A percentile compares a stretch with the other conserved stretches of the same genome.
Conservation (phyloP, 2,113 vertebrate species). For the Actenoides lindsayi region DNA sequence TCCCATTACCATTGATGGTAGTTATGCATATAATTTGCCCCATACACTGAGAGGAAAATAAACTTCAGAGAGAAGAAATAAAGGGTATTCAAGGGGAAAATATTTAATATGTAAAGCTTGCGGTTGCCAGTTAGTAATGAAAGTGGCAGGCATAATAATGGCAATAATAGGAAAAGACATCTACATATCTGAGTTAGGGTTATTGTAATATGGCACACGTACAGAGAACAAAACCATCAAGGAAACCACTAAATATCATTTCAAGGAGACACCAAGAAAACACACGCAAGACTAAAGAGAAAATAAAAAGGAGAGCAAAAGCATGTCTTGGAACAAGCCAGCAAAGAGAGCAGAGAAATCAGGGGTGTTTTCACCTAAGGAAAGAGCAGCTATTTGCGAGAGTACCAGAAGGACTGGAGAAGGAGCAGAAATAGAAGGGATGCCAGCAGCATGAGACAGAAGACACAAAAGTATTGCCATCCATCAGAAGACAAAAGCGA, state of each 20-base stretch:
- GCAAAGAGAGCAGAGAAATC: not conserved
- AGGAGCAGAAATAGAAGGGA: not conserved
- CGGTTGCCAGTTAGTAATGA: slow-evolving; percentile 52
- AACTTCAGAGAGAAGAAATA: slow-evolving; percentile 63
- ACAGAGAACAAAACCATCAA: slow-evolving; percentile 9
- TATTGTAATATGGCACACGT: not conserved
- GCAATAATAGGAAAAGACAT: slow-evolving; percentile 46
- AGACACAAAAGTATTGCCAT: not conserved
- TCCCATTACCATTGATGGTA: slow-evolving; percentile 32
- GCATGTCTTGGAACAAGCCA: not conserved
- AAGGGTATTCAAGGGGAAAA: slow-evolving; percentile 63
- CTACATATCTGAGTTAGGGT: slow-evolving; percentile 1
- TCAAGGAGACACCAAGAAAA: not conserved
- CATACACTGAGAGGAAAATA: slow-evolving; percentile 39
- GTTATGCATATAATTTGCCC: slow-evolving; percentile 28
- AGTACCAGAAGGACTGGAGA: not conserved
- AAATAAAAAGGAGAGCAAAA: slow-evolving; percentile 28
- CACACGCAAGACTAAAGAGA: not conserved
- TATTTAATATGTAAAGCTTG: slow-evolving; percentile 55
- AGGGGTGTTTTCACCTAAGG: not conserved
- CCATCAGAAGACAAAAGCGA: slow-evolving; percentile 19
- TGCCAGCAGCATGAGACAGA: not conserved
- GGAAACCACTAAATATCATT: not conserved
- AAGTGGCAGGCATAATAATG: slow-evolving; percentile 30
- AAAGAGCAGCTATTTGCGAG: not conserved